Base-by-base conservation (phyloP, 2,888 invertebrate genomes). In the Synergus umbraculus region DNA sequence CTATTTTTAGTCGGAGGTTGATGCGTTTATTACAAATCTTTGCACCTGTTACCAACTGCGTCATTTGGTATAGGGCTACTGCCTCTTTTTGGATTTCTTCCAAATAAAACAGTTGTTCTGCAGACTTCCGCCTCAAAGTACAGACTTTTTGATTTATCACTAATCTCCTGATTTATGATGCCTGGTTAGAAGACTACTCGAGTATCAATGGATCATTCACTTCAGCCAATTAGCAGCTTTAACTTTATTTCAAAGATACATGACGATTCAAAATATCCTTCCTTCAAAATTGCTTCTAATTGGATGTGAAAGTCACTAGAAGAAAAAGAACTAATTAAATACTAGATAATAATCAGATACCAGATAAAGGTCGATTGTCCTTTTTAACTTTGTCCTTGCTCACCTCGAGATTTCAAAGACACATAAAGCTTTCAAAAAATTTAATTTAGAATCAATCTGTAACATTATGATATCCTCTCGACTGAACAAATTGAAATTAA, bases 41-140 rank as follows among this genome's bases (percentile, higher is more conserved):
- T 73, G 69, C 69, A 73, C 69, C 69, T 73, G 69, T 73, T 69
- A 73, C 15, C 22, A 73, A 49, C 49, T 73, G 69, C 69, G 69
- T 73, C 69, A 73, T 73, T 73, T 73, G 37, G 5, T 46, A 22
- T 73, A 49, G 49, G 49, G 54, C 67, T 67, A 8, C 37, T 15
- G 15, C 49, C 29, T 15, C 46, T 73, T 73, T 73, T 22, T 73
- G 69, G 69, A 73, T 73, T 73, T 54, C 29, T 54, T 73, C 69
- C 69, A 73, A 73, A 73, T 73, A 49, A 49, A 73, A 73, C 69
- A 73, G 46, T 73, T 73, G 54, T 73, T 73, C 15, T 15, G 9
- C 69, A 73, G 69, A 73, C 69, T 73, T 54, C 69, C 69, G 54
- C 46, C 69, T 13, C 0, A 22, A 22, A 46, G 44, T 18, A 41